Conservation (phyloP, 2,888 invertebrate genomes). For the Volucella inanis region DNA sequence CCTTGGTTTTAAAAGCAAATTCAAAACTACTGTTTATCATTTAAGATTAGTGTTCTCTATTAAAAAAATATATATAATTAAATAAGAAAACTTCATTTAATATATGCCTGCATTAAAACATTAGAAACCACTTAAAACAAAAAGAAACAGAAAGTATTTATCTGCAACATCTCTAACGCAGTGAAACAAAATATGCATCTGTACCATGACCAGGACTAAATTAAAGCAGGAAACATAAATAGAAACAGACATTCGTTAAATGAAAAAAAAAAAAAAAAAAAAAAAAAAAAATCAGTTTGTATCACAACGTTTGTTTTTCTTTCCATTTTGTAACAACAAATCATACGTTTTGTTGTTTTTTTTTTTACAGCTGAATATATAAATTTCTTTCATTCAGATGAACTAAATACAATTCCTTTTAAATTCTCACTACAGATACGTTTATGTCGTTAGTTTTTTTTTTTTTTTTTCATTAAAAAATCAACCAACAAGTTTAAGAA, state of each 20-base stretch:
- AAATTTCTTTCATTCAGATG: constrained; percentile 32
- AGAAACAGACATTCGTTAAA: constrained; percentile 22
- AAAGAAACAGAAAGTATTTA: neutral
- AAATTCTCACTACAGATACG: constrained; percentile 61
- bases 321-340: constrained; percentile 42
- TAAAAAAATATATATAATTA: neutral
- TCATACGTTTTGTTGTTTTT: constrained; percentile 30
- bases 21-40: too few relatives aligned
- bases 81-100: neutral
- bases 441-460: constrained; percentile 39
- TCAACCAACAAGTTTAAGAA: constrained; percentile 4
- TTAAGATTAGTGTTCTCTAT: too few relatives aligned
- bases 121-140: constrained; percentile 37
- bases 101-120: constrained; percentile 14
- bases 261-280: constrained; percentile 11
- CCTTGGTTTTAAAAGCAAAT: too few relatives aligned
- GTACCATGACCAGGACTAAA: neutral
- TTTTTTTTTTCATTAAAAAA: constrained; percentile 21
- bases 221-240: constrained; percentile 19
- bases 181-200: too few relatives aligned
- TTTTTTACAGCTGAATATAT: constrained; percentile 48
- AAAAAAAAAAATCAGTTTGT: constrained; percentile 52
- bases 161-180: neutral
- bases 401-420: constrained; percentile 50
- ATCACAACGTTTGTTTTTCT: constrained; percentile 68